phyloP scores from a whole-genome alignment of 2,113 vertebrate species.

The Vulpes vulpes region DNA sequence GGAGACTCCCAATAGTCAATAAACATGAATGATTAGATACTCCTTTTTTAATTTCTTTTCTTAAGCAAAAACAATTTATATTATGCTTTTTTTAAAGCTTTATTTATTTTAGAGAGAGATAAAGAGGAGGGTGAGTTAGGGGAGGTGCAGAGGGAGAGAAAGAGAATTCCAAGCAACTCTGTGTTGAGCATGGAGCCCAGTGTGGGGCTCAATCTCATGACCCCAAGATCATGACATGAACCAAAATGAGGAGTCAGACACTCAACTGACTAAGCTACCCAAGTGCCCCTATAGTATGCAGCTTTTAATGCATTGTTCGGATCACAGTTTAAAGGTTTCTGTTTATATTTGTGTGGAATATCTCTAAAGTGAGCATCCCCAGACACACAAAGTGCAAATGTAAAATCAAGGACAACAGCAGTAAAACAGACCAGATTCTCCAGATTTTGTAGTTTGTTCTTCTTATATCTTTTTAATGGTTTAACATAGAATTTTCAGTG shows the following conservation, averaged over 20 bases:
- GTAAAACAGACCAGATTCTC: neutral
- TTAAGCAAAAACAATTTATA: slow-evolving; percentile 56
- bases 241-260: too few relatives aligned
- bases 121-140: too few relatives aligned
- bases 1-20: slow-evolving; percentile 68
- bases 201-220: too few relatives aligned
- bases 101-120: too few relatives aligned
- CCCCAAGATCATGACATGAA: too few relatives aligned
- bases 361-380: neutral
- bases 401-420: neutral
- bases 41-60: slow-evolving; percentile 65
- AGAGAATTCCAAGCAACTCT: too few relatives aligned
- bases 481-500: slow-evolving; percentile 62
- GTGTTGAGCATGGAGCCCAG: too few relatives aligned
- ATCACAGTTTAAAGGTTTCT: slow-evolving; percentile 50
- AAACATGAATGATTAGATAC: slow-evolving; percentile 68
- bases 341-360: slow-evolving; percentile 70
- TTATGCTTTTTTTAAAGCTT: slow-evolving; percentile 48
- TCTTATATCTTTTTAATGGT: slow-evolving; percentile 60
- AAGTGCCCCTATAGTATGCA: neutral
- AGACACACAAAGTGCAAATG: neutral
- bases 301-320: slow-evolving; percentile 67
- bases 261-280: too few relatives aligned
- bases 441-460: neutral
- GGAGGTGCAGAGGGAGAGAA: too few relatives aligned